phyloP scores from a whole-genome alignment of 2,888 invertebrate genomes.

The Macrosiphum euphorbiae region DNA sequence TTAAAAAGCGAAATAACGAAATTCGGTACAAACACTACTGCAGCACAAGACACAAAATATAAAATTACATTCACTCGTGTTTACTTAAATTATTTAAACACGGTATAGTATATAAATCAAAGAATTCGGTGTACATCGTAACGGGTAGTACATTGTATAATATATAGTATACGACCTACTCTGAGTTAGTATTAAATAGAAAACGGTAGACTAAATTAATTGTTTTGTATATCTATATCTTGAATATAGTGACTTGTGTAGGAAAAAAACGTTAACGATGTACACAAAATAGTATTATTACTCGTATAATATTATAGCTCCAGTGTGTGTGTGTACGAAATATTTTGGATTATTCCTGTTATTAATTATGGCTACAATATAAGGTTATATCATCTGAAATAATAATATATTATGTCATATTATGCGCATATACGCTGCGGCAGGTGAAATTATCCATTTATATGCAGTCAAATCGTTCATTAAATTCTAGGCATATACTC shows the following conservation, averaged over 20 bases:
- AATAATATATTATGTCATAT: constrained; percentile 6
- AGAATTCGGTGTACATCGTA: neutral
- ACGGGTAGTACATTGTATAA: neutral
- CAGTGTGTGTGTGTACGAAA: neutral
- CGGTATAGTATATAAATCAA: neutral
- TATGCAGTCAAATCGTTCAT: neutral
- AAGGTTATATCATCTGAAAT: neutral
- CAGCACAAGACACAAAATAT: neutral
- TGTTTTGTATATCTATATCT: neutral
- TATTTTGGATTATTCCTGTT: neutral
- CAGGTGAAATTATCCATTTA: neutral
- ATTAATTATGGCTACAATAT: neutral
- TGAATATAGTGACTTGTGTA: neutral
- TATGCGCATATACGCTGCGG: neutral
- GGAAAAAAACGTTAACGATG: neutral
- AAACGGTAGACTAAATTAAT: neutral
- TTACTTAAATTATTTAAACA: neutral
- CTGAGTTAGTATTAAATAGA: neutral
- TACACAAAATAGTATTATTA: neutral
- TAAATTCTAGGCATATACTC: neutral
- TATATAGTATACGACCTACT: neutral
- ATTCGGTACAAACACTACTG: neutral
- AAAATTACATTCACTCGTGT: neutral
- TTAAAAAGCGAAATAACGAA: neutral
- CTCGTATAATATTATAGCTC: neutral